A percentile compares a stretch with the other conserved stretches of the same genome.
phyloP scores from a whole-genome alignment of 1,140 invertebrate genomes.

The Drosophila murphyi region DNA sequence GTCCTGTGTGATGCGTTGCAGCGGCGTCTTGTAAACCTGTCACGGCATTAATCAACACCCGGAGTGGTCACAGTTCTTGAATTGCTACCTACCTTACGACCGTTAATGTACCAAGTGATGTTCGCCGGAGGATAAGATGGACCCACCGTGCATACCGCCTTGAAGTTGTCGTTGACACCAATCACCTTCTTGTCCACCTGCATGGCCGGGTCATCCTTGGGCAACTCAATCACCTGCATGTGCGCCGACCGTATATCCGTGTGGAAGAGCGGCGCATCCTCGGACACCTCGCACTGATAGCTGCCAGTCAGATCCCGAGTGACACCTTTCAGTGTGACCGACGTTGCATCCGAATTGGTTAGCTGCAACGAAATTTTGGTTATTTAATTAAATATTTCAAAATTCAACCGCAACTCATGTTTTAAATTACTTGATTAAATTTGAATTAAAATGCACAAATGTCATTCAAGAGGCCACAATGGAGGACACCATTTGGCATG shows the following conservation, averaged over 20 bases:
- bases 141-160: constrained; percentile 85
- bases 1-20: constrained; percentile 78
- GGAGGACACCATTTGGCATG: constrained; percentile 3
- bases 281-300: constrained; percentile 90
- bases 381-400: constrained; percentile 11
- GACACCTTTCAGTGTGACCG: constrained; percentile 87
- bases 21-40: constrained; percentile 77
- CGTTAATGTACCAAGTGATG: constrained; percentile 89
- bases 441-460: constrained; percentile 24
- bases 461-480: constrained; percentile 10
- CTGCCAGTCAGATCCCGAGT: constrained; percentile 87
- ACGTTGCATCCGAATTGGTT: constrained; percentile 87
- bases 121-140: constrained; percentile 88
- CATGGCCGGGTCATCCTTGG: constrained; percentile 80
- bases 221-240: constrained; percentile 87
- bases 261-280: constrained; percentile 89
- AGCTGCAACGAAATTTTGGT: constrained; percentile 84
- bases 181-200: constrained; percentile 83
- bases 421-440: constrained; percentile 18
- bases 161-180: constrained; percentile 77
- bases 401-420: background rate
- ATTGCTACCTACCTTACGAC: constrained; percentile 86
- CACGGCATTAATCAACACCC: constrained; percentile 15
- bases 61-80: background rate
- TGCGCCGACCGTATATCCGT: constrained; percentile 88